Conservation (phyloP, 2,797 vertebrate species). For the Scyliorhinus canicula region DNA sequence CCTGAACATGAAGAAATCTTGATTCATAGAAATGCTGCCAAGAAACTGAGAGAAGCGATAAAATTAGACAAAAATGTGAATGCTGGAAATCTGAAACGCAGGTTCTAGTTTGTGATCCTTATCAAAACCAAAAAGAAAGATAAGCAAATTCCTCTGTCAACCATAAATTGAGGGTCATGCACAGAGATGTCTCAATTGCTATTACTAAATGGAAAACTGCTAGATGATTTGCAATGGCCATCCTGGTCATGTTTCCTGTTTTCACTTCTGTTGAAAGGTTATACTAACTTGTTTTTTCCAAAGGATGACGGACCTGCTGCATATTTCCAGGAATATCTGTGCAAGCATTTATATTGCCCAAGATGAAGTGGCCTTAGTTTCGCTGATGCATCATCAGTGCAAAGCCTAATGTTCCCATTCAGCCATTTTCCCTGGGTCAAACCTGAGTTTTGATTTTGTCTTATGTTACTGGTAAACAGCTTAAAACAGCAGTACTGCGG, state of each 20-base stretch:
- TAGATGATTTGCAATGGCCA: background rate
- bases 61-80: background rate
- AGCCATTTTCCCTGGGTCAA: background rate
- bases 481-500: background rate
- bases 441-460: background rate
- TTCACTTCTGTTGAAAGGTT: background rate
- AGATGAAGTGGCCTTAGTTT: background rate
- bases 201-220: background rate
- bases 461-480: background rate
- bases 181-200: background rate
- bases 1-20: background rate
- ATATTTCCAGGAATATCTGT: background rate
- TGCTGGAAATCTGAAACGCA: background rate
- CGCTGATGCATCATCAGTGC: background rate
- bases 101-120: background rate
- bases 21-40: background rate
- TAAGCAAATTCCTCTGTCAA: background rate
- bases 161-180: background rate
- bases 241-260: background rate
- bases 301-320: background rate
- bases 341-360: background rate
- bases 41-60: background rate
- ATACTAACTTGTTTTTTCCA: background rate
- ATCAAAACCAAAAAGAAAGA: background rate
- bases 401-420: background rate